Base-by-base conservation (phyloP, 2,797 vertebrate genomes). In the Coranthus polyacanthus region DNA sequence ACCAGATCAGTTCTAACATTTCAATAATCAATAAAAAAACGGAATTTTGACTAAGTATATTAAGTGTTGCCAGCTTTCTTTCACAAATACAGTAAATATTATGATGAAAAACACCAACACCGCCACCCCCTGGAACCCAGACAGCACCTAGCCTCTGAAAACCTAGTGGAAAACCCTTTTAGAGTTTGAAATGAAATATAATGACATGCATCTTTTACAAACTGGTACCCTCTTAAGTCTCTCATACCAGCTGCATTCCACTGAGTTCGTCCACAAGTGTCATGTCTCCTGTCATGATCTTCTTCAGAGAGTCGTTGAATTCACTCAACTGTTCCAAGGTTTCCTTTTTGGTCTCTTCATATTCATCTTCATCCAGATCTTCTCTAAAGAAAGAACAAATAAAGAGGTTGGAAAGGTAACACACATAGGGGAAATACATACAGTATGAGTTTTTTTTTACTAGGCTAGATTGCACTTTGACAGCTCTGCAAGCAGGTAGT, bases 261-360 rank as follows among this genome's bases (percentile, higher is more conserved):
- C 97, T 94, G 43, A 99, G 95, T 71, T 99, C 97, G 37, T 99
- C 97, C 57, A 98, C 96, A 72, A 99, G 87, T 17, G 98, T 99
- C 96, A 99, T 99, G 73, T 99, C 95, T 75, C 98, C 98, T 47
- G 96, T 95, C 95, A 99, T 96, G 42, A 99, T 95, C 89, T 99
- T 99, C 94, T 98, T 96, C 70, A 98, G 86, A 0, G 98, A 98
- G 81, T 99, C 96, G 4, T 96, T 96, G 89, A 99, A 98, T 89
- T 99, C 98, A 53, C 91, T 96, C 81, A 99, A 81, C 84, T 99
- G 98, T 65, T 99, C 97, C 60, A 99, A 78, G 0, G 98, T 99
- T 91, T 99, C 98, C 63, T 94, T 97, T 81, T 99, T 99, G 21
- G 98, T 99, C 86, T 98, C 98, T 49, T 99, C 96, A 3, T 99